Evolutionary conservation across 2,888 invertebrate species (phyloP), one percentile per base, ranked within the genome.

Genomic region (Clostera curtula): DNA sequence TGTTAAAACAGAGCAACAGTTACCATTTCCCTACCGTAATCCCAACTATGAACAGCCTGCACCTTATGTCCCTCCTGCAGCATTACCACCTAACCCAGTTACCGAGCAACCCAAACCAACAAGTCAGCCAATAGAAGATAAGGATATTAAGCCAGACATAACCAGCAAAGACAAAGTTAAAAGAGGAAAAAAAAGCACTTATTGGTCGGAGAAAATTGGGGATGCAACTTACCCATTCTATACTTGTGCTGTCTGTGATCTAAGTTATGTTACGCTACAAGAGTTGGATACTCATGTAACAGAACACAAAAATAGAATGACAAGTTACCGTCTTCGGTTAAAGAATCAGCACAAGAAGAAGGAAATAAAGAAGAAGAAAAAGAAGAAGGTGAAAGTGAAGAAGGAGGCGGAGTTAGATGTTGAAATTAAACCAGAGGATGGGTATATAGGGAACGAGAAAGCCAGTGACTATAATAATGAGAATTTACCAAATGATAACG

Each of bases 351-450:
- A 63, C 3, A 75, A 64, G 29, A 59, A 66, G 25, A 75, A 71
- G 34, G 56, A 62, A 12, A 34, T 71, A 2, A 71, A 66, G 19
- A 79, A 71, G 14, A 68, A 73, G 28, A 54, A 62, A 9, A 70
- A 71, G 25, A 75, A 71, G 19, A 20, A 57, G 4, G 36, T 41
- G 1, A 56, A 56, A 29, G 38, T 59, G 0, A 69, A 68, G 18
- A 48, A 58, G 15, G 49, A 50, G 9, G 50, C 47, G 0, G 49
- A 55, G 0, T 4, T 39, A 0, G 66, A 66, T 0, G 18, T 75
- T 1, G 82, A 82, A 29, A 76, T 79, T 0, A 80, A 80, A 34
- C 79, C 80, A 0, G 80, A 80, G 47, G 80, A 79, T 0, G 80
- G 80, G 0, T 80, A 75, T 17, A 80, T 80, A 14, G 80, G 80